phyloP scores from a whole-genome alignment of 2,888 invertebrate genomes.

The Protodeltote pygarga region DNA sequence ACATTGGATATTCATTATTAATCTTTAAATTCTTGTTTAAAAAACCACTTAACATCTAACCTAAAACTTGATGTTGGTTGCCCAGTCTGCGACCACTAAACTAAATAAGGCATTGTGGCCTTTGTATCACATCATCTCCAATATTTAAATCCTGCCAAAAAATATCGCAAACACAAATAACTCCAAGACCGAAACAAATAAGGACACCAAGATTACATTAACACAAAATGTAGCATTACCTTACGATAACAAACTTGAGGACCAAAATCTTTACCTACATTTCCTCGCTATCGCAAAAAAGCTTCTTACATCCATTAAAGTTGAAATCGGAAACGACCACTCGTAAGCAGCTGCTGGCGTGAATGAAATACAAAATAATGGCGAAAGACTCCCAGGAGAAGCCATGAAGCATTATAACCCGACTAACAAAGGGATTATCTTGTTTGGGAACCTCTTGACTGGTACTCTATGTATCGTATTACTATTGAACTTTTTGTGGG shows the following conservation, averaged over 20 bases:
- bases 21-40: too few species aligned
- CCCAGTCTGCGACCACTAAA: too few species aligned
- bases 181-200: background rate
- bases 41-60: too few species aligned
- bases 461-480: slow-evolving; percentile 81
- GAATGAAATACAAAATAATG: slow-evolving; percentile 80
- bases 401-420: slow-evolving; percentile 73
- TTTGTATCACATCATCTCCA: too few species aligned
- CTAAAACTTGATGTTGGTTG: too few species aligned
- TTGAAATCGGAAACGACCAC: slow-evolving; percentile 80
- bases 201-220: slow-evolving; percentile 5
- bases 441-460: slow-evolving; percentile 86
- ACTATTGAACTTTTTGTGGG: slow-evolving; percentile 80
- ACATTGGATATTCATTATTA: too few species aligned
- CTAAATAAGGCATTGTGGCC: too few species aligned
- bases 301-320: slow-evolving; percentile 71
- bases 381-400: slow-evolving; percentile 70
- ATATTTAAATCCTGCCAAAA: background rate
- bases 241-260: slow-evolving; percentile 15
- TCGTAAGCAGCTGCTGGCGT: slow-evolving; percentile 75
- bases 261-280: slow-evolving; percentile 43
- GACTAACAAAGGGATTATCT: slow-evolving; percentile 84
- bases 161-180: background rate
- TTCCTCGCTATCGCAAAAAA: slow-evolving; percentile 67
- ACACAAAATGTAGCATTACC: slow-evolving; percentile 1